Percentiles rank a stretch among this genome's conserved stretches.
Conservation (phyloP, 2,113 vertebrate genomes). For the Pampusana beccarii region DNA sequence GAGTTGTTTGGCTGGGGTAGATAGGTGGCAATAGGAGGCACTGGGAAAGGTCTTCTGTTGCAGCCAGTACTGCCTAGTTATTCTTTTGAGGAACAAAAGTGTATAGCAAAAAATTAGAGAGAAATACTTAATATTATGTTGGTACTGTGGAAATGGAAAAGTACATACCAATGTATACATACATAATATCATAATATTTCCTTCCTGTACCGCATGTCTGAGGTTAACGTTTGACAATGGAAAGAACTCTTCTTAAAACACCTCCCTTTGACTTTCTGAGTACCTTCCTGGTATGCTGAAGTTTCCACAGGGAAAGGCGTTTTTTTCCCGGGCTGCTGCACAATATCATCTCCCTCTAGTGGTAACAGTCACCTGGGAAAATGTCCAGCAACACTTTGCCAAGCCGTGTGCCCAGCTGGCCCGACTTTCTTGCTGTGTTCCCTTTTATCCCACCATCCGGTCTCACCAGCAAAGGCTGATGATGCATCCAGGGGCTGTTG, state of each 20-base stretch:
- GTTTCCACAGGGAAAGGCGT: fast-evolving
- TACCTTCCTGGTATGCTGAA: background rate
- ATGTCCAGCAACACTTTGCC: background rate
- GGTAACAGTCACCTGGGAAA: background rate
- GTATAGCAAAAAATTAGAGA: background rate
- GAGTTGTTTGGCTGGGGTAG: background rate
- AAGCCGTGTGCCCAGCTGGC: fast-evolving
- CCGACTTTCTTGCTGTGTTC: fast-evolving
- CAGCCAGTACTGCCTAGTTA: background rate
- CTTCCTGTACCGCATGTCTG: fast-evolving
- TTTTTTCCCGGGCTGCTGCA: background rate
- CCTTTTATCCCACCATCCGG: fast-evolving
- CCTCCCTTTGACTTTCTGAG: background rate
- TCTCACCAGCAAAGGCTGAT: fast-evolving
- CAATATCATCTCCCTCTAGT: constrained; percentile 35
- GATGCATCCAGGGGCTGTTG: background rate
- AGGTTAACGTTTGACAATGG: background rate
- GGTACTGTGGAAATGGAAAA: background rate
- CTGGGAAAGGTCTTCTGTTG: background rate
- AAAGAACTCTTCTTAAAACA: background rate
- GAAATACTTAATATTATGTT: background rate
- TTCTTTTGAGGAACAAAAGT: background rate
- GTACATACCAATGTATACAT: too few species aligned
- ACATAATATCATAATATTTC: background rate
- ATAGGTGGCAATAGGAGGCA: background rate